A percentile compares a stretch with the other conserved stretches of the same genome.
Evolutionary conservation across 2,797 vertebrate genomes (phyloP).

Genomic region (Helarctos malayanus): DNA sequence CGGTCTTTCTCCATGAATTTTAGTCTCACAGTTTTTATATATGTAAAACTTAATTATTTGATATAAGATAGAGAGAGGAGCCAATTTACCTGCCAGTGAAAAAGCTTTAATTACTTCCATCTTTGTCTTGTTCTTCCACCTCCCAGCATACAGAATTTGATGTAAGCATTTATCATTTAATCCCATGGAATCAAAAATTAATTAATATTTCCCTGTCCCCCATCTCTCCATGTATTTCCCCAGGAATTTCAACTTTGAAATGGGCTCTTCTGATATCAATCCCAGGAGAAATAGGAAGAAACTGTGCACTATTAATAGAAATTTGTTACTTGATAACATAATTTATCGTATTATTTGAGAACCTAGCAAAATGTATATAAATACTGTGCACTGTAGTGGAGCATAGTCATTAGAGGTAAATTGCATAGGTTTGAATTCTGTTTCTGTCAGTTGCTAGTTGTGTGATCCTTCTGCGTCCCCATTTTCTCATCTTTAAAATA

Average conservation of each 20-base stretch:
- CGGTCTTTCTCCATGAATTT: conserved; percentile 57
- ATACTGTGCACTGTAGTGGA: not conserved
- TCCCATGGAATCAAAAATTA: conserved; percentile 74
- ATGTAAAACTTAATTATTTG: conserved; percentile 65
- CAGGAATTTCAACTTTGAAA: conserved; percentile 60
- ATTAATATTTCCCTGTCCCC: conserved; percentile 55
- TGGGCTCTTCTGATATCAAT: conserved; percentile 34
- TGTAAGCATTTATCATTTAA: conserved; percentile 71
- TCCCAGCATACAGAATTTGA: conserved; percentile 60
- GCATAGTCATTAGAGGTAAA: not conserved
- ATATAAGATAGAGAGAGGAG: conserved; percentile 53
- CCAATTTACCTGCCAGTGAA: conserved; percentile 62
- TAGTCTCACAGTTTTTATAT: conserved; percentile 35
- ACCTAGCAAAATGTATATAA: not conserved
- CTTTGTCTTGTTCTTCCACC: conserved; percentile 32
- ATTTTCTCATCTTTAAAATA: conserved; percentile 34
- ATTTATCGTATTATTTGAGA: conserved; percentile 42
- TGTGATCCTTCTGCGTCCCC: not conserved
- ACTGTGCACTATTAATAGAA: conserved; percentile 16
- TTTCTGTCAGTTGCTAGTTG: not conserved
- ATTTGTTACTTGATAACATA: conserved; percentile 47
- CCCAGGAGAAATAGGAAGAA: conserved; percentile 54
- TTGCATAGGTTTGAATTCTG: not conserved
- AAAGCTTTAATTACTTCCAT: conserved; percentile 68
- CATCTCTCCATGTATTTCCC: conserved; percentile 13